Evolutionary conservation across 2,888 invertebrate genomes (phyloP).

Genomic region (Chymomyza procnemis): DNA sequence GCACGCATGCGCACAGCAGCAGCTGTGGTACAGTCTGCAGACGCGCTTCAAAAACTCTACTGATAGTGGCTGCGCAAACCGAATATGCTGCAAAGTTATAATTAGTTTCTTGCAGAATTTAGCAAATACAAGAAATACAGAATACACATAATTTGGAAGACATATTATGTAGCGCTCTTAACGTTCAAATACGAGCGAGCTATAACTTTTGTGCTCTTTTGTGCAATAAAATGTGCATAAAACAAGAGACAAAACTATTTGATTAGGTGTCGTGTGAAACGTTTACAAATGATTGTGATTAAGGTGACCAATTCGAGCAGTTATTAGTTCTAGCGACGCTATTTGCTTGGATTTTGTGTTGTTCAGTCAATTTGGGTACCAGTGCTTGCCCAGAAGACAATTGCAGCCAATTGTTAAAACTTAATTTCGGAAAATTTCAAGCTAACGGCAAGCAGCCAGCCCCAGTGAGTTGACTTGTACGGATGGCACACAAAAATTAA

Average conservation of each 20-base stretch:
- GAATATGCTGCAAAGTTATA: no score
- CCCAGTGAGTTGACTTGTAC: constrained; percentile 11
- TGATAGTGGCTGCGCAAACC: no score
- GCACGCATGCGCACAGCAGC: neutral
- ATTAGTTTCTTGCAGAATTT: no score
- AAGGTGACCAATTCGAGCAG: constrained; percentile 66
- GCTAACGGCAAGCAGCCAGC: neutral
- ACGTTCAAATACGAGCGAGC: neutral
- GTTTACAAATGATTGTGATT: constrained; percentile 3
- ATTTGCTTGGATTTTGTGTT: constrained; percentile 33
- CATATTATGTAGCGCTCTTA: no score
- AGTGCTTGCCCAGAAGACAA: constrained; percentile 1
- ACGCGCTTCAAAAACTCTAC: no score
- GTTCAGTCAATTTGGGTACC: constrained; percentile 11
- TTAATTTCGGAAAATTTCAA: neutral
- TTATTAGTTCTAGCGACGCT: constrained; percentile 79
- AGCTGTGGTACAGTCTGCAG: no score
- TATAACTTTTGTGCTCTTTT: neutral
- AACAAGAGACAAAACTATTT: neutral
- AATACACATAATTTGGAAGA: no score
- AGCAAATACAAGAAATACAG: no score
- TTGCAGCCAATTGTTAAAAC: neutral
- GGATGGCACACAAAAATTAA: neutral
- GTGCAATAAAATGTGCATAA: neutral
- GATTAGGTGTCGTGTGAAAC: neutral